These are phyloP conservation scores for Tragelaphus buxtoni DNA, from an alignment of 2,113 vertebrate genomes.

Conservation along the genomic window DNA sequence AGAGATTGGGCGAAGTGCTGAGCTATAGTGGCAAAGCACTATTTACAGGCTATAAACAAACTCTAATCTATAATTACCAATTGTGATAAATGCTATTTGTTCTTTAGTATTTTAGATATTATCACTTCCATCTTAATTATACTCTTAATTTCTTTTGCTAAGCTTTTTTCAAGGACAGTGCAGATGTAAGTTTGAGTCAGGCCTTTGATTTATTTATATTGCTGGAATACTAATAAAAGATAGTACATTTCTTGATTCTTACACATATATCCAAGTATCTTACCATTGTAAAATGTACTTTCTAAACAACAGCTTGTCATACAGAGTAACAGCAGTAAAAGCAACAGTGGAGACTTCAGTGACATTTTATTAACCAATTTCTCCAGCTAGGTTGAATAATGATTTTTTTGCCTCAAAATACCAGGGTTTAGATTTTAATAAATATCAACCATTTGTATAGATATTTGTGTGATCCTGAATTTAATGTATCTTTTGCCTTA, in stretches of 20 bases:
- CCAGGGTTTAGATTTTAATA: slow-evolving; percentile 57
- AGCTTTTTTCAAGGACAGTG: not conserved
- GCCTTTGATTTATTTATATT: not conserved
- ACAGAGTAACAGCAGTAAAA: not conserved
- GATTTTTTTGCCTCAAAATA: slow-evolving; percentile 59
- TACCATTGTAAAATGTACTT: not conserved
- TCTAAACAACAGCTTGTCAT: not conserved
- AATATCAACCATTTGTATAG: slow-evolving; percentile 44
- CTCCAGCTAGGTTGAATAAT: slow-evolving; percentile 34
- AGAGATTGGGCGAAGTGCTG: not conserved
- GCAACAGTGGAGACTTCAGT: not conserved
- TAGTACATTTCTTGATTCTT: slow-evolving; percentile 11
- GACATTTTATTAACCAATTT: slow-evolving; percentile 53
- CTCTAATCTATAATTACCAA: not conserved
- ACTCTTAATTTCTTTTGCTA: slow-evolving; percentile 12
- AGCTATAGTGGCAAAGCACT: not conserved
- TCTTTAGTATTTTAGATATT: not conserved
- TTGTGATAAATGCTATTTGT: not conserved
- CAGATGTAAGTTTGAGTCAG: not conserved
- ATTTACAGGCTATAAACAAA: not conserved
- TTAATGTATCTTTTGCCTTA: slow-evolving; percentile 44
- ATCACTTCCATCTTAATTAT: slow-evolving; percentile 18
- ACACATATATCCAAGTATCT: slow-evolving; percentile 19
- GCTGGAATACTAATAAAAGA: not conserved
- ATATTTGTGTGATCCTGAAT: slow-evolving; percentile 53